Base-by-base conservation (phyloP, 2,113 vertebrate species). In the Collichthys lucidus region DNA sequence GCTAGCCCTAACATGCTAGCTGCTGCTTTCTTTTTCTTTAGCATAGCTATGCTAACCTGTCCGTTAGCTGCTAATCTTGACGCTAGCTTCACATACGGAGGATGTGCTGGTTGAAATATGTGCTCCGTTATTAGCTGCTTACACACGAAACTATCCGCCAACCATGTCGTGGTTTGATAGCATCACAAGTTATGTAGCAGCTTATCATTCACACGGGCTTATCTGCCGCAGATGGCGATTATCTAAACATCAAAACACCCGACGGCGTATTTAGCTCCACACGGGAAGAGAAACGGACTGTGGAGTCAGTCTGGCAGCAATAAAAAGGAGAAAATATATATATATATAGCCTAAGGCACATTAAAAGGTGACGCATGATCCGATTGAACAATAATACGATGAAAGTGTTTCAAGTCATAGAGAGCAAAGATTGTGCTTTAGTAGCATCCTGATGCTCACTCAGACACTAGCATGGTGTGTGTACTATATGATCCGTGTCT, bases 51-150 rank as follows among this genome's bases (percentile, higher is more conserved):
- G 80, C 76, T 83, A 74, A 40, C 52, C 29, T 50, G 24, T 20
- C 56, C 1, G 79, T 71, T 86, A 80, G 49, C 47, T 65, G 82
- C 82, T 79, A 70, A 64, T 64, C 31, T 66, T 17, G 44, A 46
- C 50, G 80, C 71, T 62, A 59, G 52, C 20, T 7, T 53, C n/a
- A 19, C 5, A n/a, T 10, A 22, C 24, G 2, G 17, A n/a, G 12
- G 4, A 4, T 1, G 8, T 42, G 60, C 8, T 26, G 24, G 19
- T 15, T 14, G 4, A 55, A 11, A 17, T 3, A 11, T 6, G 11
- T 6, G 9, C 8, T 11, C 40, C 4, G 3, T 3, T 52, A 6
- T 46, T 14, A 10, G 1, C 44, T 35, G 12, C 6, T 31, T 11
- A 8, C 1, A 17, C 26, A 31, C 1, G 3, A 40, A 56, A n/a